phyloP scores from a whole-genome alignment of 2,113 vertebrate species.

The Chiloscyllium plagiosum region DNA sequence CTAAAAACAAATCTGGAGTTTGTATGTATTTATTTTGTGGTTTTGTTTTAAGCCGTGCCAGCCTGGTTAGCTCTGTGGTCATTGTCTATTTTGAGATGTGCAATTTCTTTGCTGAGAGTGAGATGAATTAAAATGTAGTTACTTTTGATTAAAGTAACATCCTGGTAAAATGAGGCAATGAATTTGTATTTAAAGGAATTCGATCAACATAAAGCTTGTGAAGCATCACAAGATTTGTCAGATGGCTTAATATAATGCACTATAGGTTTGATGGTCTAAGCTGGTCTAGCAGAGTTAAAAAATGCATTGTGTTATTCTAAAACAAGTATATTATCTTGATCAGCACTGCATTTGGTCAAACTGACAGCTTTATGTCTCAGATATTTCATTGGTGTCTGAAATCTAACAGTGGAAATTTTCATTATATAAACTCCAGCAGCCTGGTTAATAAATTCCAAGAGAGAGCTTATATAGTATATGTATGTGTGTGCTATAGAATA shows the following conservation, averaged over 20 bases:
- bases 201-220: neutral
- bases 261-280: neutral
- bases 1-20: neutral
- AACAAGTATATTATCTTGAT: neutral
- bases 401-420: neutral
- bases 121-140: neutral
- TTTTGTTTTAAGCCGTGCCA: neutral
- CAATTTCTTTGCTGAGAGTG: conserved; percentile 2
- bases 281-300: neutral
- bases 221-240: neutral
- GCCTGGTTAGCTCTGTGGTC: neutral
- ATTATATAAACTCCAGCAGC: neutral
- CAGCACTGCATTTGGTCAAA: neutral
- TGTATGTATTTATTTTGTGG: neutral
- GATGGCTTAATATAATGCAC: neutral
- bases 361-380: neutral
- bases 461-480: neutral
- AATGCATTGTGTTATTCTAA: neutral
- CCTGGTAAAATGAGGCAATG: neutral
- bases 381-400: neutral
- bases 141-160: neutral
- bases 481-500: neutral
- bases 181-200: neutral
- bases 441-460: neutral
- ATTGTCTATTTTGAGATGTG: neutral